phyloP scores from a whole-genome alignment of 2,797 vertebrate genomes.

The Clarias laeviceps region DNA sequence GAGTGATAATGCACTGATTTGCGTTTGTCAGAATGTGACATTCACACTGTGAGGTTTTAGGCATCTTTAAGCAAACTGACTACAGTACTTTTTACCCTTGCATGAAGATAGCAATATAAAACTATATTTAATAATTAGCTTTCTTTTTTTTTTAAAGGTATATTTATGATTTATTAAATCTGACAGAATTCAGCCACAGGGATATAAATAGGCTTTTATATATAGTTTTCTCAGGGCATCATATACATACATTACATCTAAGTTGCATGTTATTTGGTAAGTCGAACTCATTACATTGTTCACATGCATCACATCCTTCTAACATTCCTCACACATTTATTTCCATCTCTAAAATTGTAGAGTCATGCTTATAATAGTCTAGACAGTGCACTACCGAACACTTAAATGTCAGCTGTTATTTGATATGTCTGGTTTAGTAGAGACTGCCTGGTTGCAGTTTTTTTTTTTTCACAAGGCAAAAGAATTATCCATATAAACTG shows the following conservation, averaged over 20 bases:
- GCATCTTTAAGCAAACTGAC: background rate
- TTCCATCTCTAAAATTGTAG: background rate
- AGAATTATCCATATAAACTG: background rate
- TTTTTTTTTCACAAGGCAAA: background rate
- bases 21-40: background rate
- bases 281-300: background rate
- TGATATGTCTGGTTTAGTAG: background rate
- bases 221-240: background rate
- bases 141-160: background rate
- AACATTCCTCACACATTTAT: background rate
- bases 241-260: background rate
- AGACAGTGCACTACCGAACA: background rate
- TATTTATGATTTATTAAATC: background rate
- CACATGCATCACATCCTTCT: background rate
- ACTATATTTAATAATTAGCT: background rate
- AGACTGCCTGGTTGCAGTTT: background rate
- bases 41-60: background rate
- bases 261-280: background rate
- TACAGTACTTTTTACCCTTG: background rate
- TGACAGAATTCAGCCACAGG: background rate
- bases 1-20: background rate
- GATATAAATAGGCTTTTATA: too few relatives aligned
- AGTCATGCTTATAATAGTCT: background rate
- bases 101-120: background rate
- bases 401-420: constrained; percentile 13